Percentiles rank a stretch among this genome's conserved stretches.
These are phyloP conservation scores for Aphrophora alni DNA, from an alignment of 2,888 invertebrate genomes.

Conservation along the genomic window DNA sequence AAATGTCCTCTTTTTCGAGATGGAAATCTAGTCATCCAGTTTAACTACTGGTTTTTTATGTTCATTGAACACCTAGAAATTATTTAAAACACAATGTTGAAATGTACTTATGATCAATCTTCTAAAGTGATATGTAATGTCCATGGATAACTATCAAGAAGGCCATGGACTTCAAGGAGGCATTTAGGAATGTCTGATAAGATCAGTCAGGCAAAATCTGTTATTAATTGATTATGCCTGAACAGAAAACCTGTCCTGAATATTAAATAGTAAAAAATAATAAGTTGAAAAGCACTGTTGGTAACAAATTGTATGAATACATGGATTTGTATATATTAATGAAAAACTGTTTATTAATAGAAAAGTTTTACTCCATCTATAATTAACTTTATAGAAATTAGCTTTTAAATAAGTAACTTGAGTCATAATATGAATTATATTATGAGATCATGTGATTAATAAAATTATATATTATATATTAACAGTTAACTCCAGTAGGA, in stretches of 20 bases:
- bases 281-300: background rate
- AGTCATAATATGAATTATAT: no score
- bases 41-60: no score
- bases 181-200: background rate
- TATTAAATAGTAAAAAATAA: background rate
- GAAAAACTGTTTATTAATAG: no score
- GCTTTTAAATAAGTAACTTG: no score
- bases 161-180: background rate
- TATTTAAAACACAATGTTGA: background rate
- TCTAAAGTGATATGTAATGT: background rate
- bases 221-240: background rate
- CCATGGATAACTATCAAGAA: background rate
- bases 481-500: slow-evolving; percentile 85
- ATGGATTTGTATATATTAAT: no score
- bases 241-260: background rate
- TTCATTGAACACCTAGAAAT: no score
- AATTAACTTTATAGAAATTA: no score
- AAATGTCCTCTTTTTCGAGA: no score
- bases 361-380: no score
- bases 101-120: background rate
- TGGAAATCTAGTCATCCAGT: no score
- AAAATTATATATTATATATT: no score
- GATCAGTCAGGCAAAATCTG: background rate
- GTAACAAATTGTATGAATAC: background rate
- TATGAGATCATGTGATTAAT: no score